Conservation (phyloP, 2,113 vertebrate species). For the Oxygymnocypris stewartii region DNA sequence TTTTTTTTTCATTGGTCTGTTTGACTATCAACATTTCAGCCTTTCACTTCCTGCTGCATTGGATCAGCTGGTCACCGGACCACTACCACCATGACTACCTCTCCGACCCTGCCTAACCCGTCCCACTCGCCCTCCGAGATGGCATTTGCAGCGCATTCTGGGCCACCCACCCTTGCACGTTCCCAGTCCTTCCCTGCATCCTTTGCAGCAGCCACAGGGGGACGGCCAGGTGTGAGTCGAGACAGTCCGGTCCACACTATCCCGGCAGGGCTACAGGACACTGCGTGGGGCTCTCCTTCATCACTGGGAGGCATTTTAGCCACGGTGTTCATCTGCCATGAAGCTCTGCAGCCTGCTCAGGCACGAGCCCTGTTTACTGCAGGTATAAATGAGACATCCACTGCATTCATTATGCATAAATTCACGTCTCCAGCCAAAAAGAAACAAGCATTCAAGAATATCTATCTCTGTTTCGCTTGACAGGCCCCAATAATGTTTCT, state of each 20-base stretch:
- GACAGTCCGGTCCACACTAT: conserved; percentile 84
- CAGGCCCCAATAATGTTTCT: conserved; percentile 89
- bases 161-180: conserved; percentile 74
- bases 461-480: neutral
- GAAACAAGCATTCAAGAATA: neutral
- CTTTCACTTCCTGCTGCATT: conserved; percentile 96
- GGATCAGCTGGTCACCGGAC: conserved; percentile 95
- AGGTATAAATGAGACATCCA: conserved; percentile 69
- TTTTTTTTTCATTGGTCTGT: conserved; percentile 5
- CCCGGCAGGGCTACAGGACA: conserved; percentile 90
- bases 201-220: conserved; percentile 62
- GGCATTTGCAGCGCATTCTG: conserved; percentile 67
- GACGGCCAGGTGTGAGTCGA: conserved; percentile 70
- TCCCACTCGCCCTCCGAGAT: conserved; percentile 65
- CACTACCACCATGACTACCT: conserved; percentile 81
- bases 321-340: conserved; percentile 89
- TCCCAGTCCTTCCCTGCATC: conserved; percentile 89
- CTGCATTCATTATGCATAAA: neutral
- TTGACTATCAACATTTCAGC: conserved; percentile 67
- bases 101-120: conserved; percentile 64
- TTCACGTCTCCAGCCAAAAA: neutral
- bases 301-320: conserved; percentile 92
- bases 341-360: conserved; percentile 82
- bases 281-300: conserved; percentile 93
- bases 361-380: conserved; percentile 75